Evolutionary conservation across 2,113 vertebrate genomes (phyloP).

Genomic region (Psittacula cyanocephala): DNA sequence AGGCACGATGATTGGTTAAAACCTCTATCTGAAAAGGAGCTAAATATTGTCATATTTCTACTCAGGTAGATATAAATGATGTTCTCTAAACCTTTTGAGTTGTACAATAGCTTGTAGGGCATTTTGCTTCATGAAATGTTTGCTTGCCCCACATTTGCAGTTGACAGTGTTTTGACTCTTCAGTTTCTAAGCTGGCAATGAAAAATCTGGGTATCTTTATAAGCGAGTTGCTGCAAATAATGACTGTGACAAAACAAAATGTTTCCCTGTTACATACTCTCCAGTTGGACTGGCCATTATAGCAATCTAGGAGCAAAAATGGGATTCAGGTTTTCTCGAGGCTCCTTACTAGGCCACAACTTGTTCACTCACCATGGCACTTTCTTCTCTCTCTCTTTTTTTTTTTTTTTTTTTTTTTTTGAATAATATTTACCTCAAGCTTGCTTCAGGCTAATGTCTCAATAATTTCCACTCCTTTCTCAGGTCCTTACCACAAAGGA

Average conservation of each 20-base stretch:
- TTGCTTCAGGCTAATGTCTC: constrained; percentile 99
- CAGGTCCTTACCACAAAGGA: constrained; percentile 99
- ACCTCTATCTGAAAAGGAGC: neutral
- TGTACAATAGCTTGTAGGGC: neutral
- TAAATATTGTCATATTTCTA: neutral
- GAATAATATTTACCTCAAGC: constrained; percentile 99
- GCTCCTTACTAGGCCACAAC: constrained; percentile 76
- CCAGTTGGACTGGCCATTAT: neutral
- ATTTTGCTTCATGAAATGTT: neutral
- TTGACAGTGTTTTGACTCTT: neutral
- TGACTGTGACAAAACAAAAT: neutral
- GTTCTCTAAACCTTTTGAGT: neutral
- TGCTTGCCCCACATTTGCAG: neutral
- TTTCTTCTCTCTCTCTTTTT: neutral
- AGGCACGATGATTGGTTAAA: neutral
- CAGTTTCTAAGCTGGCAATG: neutral
- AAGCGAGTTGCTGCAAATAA: constrained; percentile 27
- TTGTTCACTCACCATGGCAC: constrained; percentile 76
- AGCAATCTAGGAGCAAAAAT: neutral
- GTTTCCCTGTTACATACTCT: constrained; percentile 1
- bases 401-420: constrained; percentile 78
- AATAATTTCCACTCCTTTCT: constrained; percentile 99
- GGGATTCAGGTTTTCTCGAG: constrained; percentile 52
- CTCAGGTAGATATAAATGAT: neutral
- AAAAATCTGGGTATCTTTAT: constrained; percentile 41